Evolutionary conservation across 2,888 invertebrate species (phyloP), one percentile per base, ranked within the genome.

Genomic region (Sesamia inferens): DNA sequence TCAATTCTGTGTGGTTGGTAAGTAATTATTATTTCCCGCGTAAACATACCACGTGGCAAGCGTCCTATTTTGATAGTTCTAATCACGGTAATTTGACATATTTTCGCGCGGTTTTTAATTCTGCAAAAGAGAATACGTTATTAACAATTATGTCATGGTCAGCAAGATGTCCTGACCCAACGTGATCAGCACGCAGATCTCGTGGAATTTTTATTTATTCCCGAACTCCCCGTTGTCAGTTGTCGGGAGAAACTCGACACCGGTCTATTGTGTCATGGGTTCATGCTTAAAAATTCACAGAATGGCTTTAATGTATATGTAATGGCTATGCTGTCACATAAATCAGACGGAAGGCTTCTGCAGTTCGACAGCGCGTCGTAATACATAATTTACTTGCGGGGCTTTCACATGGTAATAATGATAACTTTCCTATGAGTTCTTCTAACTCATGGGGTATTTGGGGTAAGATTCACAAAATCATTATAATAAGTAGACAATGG

Each of bases 261-360:
- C 85, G 73, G 68, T 71, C 73, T 80, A 85, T 84, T 85, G 81
- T 82, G 79, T 78, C 72, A 80, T 80, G 82, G 78, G 85, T 82
- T 74, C 72, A 79, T 79, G 82, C 77, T 85, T 83, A 74, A 82
- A 76, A 76, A 85, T 79, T 79, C 79, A 59, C 76, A 70, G 78
- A 78, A 76, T 76, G 74, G 76, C 76, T 64, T 71, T 31, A 31
- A 72, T 39, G 39, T 39, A 39, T 39, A 84, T 69, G 72, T 74
- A 75, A 85, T 73, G 74, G 75, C 68, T 79, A 79, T 85, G 75
- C 89, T 84, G 84, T 86, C 74, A 84, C 84, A 89, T 90, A 89
- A 90, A 90, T 90, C 89, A 90, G 71, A 69, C 31, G 64, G 64
- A 85, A 87, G 86, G 87, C 86, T 88, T 81, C 79, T 79, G 85